Base-by-base conservation (phyloP, 2,888 invertebrate species). In the Anoplius nigerrimus region DNA sequence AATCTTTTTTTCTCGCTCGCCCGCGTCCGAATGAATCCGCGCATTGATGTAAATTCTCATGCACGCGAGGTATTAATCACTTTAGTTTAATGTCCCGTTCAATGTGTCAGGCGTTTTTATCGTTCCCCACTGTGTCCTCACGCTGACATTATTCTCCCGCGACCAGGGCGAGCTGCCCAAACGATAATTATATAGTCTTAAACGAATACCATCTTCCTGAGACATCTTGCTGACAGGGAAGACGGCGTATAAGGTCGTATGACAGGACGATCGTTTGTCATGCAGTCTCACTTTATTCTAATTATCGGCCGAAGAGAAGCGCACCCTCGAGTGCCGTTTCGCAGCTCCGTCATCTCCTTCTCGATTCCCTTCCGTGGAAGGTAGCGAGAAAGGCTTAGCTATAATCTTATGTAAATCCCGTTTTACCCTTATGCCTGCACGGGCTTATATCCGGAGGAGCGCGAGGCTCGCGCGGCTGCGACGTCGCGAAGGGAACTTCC, bases 331-430 rank as follows among this genome's bases (percentile, higher is more conserved):
- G 86, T 80, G 76, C 70, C 78, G 77, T 83, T 79, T 76, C 72
- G 69, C 66, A 62, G 34, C 57, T 54, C 57, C 63, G 60, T 65
- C 63, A 76, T 74, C 71, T 68, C 27, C 43, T 74, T 70, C 69
- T 66, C 74, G 73, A 76, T 75, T 79, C 81, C 76, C 75, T 74
- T 72, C 72, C 74, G 11, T 8, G n/a, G 34, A 15, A 68, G 53
- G 71, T 70, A 71, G 68, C 68, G 66, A 74, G 74, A 71, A 72
- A 63, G 73, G 79, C 72, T 78, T 70, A 78, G 80, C 82, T 82
- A 86, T 87, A 87, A 87, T 86, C 85, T 87, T 87, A 87, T 87
- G 87, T 83, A 87, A 87, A 87, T 87, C 85, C 81, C 74, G 75
- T 42, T 76, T 78, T 75, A 79, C 85, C 85, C 86, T 85, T 83